Percentiles rank a stretch among this genome's conserved stretches.
These are phyloP conservation scores for Zoanthus sansibaricus DNA, from an alignment of 92 coral and sea anemone species.

Conservation along the genomic window DNA sequence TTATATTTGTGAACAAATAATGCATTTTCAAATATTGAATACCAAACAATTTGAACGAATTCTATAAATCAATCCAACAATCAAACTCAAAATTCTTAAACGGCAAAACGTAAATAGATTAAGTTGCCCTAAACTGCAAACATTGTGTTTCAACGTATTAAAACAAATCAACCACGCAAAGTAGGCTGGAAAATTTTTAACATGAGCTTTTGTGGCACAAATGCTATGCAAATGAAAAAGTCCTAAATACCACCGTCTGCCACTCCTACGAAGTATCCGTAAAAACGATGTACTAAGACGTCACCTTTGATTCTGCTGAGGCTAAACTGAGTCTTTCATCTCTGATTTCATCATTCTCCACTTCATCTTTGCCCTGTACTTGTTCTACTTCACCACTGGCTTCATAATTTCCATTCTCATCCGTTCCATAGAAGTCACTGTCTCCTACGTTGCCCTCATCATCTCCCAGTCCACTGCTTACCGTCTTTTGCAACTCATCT, in stretches of 20 bases:
- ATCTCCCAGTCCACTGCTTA: constrained; percentile 48
- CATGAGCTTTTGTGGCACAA: neutral
- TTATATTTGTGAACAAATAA: too few species aligned
- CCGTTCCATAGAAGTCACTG: neutral
- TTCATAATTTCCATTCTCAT: constrained; percentile 58
- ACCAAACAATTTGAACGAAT: too few species aligned
- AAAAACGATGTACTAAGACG: neutral
- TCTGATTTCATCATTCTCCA: neutral
- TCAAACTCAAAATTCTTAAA: too few species aligned
- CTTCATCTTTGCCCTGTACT: neutral
- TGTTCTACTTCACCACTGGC: constrained; percentile 6
- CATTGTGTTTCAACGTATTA: neutral
- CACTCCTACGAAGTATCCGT: too few species aligned
- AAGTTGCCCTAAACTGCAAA: too few species aligned
- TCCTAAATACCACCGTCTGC: too few species aligned
- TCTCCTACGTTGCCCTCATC: neutral
- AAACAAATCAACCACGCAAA: neutral
- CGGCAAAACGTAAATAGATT: too few species aligned
- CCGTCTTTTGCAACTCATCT: constrained; percentile 50
- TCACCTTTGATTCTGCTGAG: neutral
- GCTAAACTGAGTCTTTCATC: neutral
- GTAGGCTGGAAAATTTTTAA: neutral
- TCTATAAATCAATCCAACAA: too few species aligned
- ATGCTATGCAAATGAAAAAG: too few species aligned
- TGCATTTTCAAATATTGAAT: too few species aligned